Evolutionary conservation across 2,113 vertebrate species (phyloP), one percentile per base, ranked within the genome.

Genomic region (Morone chrysops): DNA sequence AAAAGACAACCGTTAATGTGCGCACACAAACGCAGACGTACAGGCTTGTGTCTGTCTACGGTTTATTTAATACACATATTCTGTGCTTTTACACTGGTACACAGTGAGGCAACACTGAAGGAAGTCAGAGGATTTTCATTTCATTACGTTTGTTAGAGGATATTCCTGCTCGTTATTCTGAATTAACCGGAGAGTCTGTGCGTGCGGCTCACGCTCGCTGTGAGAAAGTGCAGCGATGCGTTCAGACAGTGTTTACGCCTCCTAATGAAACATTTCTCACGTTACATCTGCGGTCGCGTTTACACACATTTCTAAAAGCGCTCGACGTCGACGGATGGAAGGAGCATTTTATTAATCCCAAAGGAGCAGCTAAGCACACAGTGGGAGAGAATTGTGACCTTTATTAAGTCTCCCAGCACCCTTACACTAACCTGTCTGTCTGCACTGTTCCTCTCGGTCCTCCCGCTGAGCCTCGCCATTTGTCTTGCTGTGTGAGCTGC

Each of bases 111-210:
- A 71, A 70, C 38, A 20, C 69, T 10, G 10, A 45, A 57, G 25
- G 57, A n/a, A n/a, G n/a, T n/a, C n/a, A 50, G 16, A 12, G 12
- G n/a, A 47, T 73, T 79, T 62, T n/a, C 7, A 48, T 67, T 68
- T 71, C n/a, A 61, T 59, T 48, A 22, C 18, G 38, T 78, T 84
- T 70, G 47, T 69, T 60, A 71, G 31, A 84, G 68, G 62, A 74
- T 31, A 9, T 63, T 74, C 53, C 71, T 66, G 65, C 70, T 59
- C 25, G 51, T 65, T 71, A 53, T 45, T 67, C 36, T 54, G 41
- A 18, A 57, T 80, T 75, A 70, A 84, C 69, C 20, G 25, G 4
- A 40, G 56, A 73, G 17, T 73, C 31, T 50, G 60, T n/a, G 7
- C 31, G 75, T 38, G 77, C 12, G 70, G 74, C 53, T 61, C 47